Conservation (phyloP, 2,888 invertebrate species). For the Xestia c-nigrum region DNA sequence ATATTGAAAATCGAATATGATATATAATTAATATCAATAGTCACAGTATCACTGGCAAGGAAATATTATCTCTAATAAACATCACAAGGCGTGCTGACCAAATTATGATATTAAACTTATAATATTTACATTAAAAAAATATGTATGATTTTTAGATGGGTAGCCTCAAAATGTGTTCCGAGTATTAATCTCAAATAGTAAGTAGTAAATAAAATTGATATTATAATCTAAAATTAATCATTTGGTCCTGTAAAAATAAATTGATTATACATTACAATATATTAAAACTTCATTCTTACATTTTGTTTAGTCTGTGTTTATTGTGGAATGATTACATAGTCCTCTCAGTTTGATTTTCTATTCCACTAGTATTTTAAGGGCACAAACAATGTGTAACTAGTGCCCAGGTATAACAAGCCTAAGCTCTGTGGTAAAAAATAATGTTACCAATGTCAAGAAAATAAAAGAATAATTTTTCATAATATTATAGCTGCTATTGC, state of each 20-base stretch:
- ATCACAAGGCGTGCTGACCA: slow-evolving; percentile 56
- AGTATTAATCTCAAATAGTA: slow-evolving; percentile 63
- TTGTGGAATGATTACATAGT: slow-evolving; percentile 26
- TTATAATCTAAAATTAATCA: slow-evolving; percentile 39
- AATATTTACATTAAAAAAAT: slow-evolving; percentile 63
- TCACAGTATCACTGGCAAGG: slow-evolving; percentile 81
- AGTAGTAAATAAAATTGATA: slow-evolving; percentile 43
- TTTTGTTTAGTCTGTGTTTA: slow-evolving; percentile 8
- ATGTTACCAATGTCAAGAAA: background rate
- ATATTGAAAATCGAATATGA: slow-evolving; percentile 52
- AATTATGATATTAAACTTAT: slow-evolving; percentile 56
- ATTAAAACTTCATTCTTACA: slow-evolving; percentile 15
- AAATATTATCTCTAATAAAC: slow-evolving; percentile 64
- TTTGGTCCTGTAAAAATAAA: slow-evolving; percentile 45
- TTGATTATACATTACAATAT: slow-evolving; percentile 23
- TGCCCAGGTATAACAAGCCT: background rate
- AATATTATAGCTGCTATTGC: slow-evolving; percentile 1
- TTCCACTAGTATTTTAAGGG: slow-evolving; percentile 2
- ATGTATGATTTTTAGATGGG: slow-evolving; percentile 50
- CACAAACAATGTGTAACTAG: background rate
- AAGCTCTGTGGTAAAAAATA: background rate
- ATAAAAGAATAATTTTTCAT: background rate
- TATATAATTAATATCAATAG: slow-evolving; percentile 63
- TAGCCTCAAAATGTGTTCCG: slow-evolving; percentile 66
- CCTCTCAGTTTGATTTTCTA: background rate